Conservation (phyloP, 2,888 invertebrate species). For the Leptogaster cylindrica region DNA sequence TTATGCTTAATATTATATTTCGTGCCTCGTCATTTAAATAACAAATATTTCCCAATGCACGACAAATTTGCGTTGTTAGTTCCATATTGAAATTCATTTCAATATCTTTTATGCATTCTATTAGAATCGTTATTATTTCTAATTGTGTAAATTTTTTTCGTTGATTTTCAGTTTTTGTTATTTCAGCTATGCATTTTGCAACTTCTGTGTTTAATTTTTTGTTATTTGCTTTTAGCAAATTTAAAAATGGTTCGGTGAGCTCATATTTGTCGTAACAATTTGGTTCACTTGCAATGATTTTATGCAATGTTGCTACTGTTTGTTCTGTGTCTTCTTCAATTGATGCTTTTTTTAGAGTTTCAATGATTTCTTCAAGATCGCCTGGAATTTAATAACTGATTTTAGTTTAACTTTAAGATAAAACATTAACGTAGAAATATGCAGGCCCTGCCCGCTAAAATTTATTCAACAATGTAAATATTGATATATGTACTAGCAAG, state of each 20-base stretch:
- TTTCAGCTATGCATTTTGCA: constrained; percentile 79
- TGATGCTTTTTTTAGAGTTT: constrained; percentile 57
- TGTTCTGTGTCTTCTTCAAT: constrained; percentile 52
- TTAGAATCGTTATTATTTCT: constrained; percentile 67
- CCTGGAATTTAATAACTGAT: constrained; percentile 51
- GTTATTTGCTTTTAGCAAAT: constrained; percentile 55
- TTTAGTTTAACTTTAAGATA: constrained; percentile 2
- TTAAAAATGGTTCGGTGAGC: constrained; percentile 57
- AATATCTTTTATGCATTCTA: constrained; percentile 63
- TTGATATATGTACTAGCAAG: no score
- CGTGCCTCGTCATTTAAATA: constrained; percentile 81
- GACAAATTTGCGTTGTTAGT: constrained; percentile 74
- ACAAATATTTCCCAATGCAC: constrained; percentile 88
- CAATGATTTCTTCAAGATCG: constrained; percentile 60
- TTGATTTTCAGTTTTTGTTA: constrained; percentile 78
- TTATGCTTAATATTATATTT: constrained; percentile 63
- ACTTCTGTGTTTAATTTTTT: constrained; percentile 65
- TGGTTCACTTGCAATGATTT: constrained; percentile 51
- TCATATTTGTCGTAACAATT: constrained; percentile 60
- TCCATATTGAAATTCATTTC: constrained; percentile 59
- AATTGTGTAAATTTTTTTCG: constrained; percentile 72
- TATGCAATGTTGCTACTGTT: constrained; percentile 50
- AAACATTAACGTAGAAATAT: not conserved
- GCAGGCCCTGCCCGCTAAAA: not conserved
- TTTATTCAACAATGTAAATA: not conserved